Evolutionary conservation across 2,888 invertebrate species (phyloP).

Genomic region (Ormyrus rosae): DNA sequence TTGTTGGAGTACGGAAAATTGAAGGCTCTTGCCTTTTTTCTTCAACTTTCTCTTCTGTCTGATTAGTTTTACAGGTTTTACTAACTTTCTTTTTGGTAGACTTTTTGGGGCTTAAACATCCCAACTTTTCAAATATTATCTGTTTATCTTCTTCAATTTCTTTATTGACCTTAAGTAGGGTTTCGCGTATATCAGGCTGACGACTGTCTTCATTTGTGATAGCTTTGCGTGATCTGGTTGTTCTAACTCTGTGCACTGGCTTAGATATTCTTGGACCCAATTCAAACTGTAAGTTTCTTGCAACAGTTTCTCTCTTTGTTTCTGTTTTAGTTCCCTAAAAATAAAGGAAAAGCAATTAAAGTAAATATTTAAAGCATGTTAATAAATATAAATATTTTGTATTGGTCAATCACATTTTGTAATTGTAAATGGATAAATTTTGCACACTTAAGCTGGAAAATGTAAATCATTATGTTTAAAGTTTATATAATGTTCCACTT

Average conservation of each 20-base stretch:
- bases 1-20: slow-evolving; percentile 70
- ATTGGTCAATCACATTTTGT: too few relatives aligned
- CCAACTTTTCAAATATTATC: slow-evolving; percentile 70
- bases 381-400: slow-evolving; percentile 16
- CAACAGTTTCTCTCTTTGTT: slow-evolving; percentile 39
- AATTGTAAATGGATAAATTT: too few relatives aligned
- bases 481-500: slow-evolving; percentile 46
- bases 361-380: neutral
- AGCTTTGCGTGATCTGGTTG: slow-evolving; percentile 57
- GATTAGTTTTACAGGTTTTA: slow-evolving; percentile 47
- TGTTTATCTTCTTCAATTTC: slow-evolving; percentile 60
- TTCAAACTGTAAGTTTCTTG: slow-evolving; percentile 52
- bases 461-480: slow-evolving; percentile 11
- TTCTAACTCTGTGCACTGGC: slow-evolving; percentile 53
- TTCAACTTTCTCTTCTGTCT: slow-evolving; percentile 42
- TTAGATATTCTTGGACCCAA: slow-evolving; percentile 58
- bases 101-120: slow-evolving; percentile 69
- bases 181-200: slow-evolving; percentile 70
- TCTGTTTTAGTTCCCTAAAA: slow-evolving; percentile 46
- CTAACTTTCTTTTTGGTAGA: slow-evolving; percentile 12
- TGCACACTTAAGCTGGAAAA: neutral
- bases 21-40: slow-evolving; percentile 46
- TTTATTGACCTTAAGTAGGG: slow-evolving; percentile 65
- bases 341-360: slow-evolving; percentile 11
- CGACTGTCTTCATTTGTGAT: slow-evolving; percentile 61